Base-by-base conservation (phyloP, 2,888 invertebrate species). In the Netelia fuscicornis region DNA sequence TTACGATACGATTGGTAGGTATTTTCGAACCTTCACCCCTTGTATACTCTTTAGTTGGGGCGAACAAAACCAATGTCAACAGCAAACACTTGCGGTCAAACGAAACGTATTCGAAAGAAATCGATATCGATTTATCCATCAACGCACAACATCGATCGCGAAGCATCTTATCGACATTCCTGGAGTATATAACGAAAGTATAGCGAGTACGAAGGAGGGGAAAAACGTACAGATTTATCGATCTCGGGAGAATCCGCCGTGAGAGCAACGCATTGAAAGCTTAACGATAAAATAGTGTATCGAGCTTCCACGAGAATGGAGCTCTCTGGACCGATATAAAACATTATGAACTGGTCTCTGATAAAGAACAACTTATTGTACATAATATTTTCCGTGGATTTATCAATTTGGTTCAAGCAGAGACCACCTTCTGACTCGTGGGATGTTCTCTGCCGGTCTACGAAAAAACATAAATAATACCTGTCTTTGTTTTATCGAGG, bases 201-300 rank as follows among this genome's bases (percentile, higher is more conserved):
- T 68, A 65, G 65, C 23, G 25, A 44, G 30, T 25, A 56, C 37
- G 58, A 48, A 56, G 65, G 42, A 62, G 48, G 60, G 58, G 52
- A 75, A 11, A 44, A 58, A 74, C 58, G 62, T 71, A 20, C 42
- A 65, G 68, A 77, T 81, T 77, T 84, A 81, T 72, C 17, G 67
- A 72, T 67, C 71, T 60, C 71, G 17, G 37, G 65, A 25, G 58
- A 25, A 37, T 60, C 78, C 25, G 48, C 25, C 17, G 70, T 9
- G 17, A 20, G 58, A 79, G 54, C 9, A 54, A 68, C 62, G 37
- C 54, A 52, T 70, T n/a, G 64, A 76, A 80, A 76, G 80, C 80
- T 76, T 62, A 76, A 81, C 80, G 84, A 77, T 76, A 71, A 81
- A 79, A 70, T 79, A 74, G 37, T 74, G 23, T 68, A 83, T 82